Evolutionary conservation across 2,797 vertebrate species (phyloP), one percentile per base, ranked within the genome.

Genomic region (Siniperca obscura): DNA sequence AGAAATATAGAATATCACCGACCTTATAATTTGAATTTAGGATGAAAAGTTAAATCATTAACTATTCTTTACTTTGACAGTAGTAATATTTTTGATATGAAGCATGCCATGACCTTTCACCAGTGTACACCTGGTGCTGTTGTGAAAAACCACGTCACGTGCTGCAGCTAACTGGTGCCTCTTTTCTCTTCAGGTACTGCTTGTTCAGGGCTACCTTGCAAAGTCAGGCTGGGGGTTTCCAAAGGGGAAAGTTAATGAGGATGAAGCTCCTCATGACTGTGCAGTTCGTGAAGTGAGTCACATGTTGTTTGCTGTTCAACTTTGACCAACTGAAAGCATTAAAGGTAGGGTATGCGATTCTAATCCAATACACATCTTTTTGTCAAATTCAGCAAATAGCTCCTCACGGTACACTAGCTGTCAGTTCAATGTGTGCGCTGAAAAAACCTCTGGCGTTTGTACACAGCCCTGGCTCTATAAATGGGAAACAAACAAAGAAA

Each of bases 201-300:
- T 99, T 79, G 98, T 99, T 90, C 98, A 99, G 92, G 98, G 98
- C 40, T 99, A 99, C 92, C 95, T 99, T 74, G 98, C 98, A 17
- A 99, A 99, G 89, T 99, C 98, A 76, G 98, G 98, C 56, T 99
- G 98, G 98, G 98, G 98, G 50, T 99, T 99, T 94, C 98, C 98
- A 52, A 99, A 99, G 92, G 98, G 98, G 25, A 99, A 99, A 90
- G 98, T 99, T 30, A 99, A 99, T 75, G 98, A 99, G 92, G 98
- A 98, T 52, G 98, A 99, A 85, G 97, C 98, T 11, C 98, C 97
- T 56, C 97, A 98, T 75, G 98, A 99, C 83, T 99, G 98, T 88
- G 98, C 98, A 61, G 97, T 98, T 76, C 96, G 98, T 91, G 98
- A 99, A 94, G 98, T 98, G 81, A 95, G 92, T 86, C 3, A 2